phyloP scores from a whole-genome alignment of 2,113 vertebrate species.

The Corythornis madagascariensis region DNA sequence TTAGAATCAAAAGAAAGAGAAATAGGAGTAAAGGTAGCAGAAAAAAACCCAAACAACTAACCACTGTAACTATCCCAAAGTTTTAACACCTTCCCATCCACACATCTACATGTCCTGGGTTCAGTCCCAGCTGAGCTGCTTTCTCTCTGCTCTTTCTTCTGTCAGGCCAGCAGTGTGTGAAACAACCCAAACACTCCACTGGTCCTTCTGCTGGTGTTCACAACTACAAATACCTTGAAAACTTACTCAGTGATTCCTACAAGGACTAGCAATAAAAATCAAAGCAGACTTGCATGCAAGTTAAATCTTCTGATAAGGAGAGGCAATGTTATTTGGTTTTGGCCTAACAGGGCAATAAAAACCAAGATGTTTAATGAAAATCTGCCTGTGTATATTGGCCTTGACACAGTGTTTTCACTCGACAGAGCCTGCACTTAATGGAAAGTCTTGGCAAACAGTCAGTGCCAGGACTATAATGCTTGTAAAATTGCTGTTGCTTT shows the following conservation, averaged over 20 bases:
- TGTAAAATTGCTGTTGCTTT: slow-evolving; percentile 53
- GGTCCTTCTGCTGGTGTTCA: background rate
- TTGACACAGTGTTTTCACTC: slow-evolving; percentile 47
- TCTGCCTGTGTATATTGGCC: slow-evolving; percentile 1
- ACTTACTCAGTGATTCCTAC: background rate
- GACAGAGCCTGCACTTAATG: slow-evolving; percentile 43
- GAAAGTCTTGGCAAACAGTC: slow-evolving; percentile 51
- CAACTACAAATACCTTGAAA: background rate
- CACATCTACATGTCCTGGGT: background rate
- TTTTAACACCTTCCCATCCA: background rate
- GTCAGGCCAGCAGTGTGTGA: rapidly evolving
- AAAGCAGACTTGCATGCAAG: slow-evolving; percentile 3
- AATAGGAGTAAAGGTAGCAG: background rate
- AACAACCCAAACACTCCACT: background rate
- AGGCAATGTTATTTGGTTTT: slow-evolving; percentile 45
- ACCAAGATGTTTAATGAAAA: slow-evolving; percentile 48
- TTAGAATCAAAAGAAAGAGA: background rate
- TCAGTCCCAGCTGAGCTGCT: background rate
- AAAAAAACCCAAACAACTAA: background rate
- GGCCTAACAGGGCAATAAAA: slow-evolving; percentile 39
- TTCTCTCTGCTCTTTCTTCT: background rate
- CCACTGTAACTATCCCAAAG: background rate
- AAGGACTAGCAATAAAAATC: slow-evolving; percentile 4
- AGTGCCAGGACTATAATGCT: slow-evolving; percentile 22
- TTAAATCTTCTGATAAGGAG: slow-evolving; percentile 23